These are phyloP conservation scores for Montipora sp. DNA, from an alignment of 64 coral and sea anemone species.

Conservation along the genomic window DNA sequence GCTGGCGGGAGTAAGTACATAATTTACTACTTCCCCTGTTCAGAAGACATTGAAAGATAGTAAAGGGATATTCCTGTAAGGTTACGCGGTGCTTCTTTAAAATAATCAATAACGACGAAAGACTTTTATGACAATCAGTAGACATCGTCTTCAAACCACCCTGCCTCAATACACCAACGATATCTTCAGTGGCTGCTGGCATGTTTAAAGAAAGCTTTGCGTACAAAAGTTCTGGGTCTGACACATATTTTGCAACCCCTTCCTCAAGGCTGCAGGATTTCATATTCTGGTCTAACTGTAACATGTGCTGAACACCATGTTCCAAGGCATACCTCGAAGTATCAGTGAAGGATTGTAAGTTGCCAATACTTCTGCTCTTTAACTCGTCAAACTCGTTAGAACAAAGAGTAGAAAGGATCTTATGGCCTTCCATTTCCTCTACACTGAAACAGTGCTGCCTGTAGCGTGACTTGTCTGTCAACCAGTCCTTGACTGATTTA, in stretches of 20 bases:
- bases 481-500: no score
- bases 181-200: not conserved
- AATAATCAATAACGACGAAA: not conserved
- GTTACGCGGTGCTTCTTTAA: not conserved
- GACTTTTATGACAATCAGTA: not conserved
- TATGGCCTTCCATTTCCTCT: no score
- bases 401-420: no score
- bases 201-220: not conserved
- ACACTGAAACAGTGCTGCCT: no score
- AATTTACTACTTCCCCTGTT: not conserved
- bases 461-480: no score
- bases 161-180: not conserved
- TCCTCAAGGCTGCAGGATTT: not conserved
- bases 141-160: not conserved
- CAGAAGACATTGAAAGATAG: not conserved
- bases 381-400: no score
- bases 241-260: not conserved
- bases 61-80: not conserved
- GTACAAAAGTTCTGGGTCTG: not conserved
- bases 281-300: not conserved
- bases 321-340: slow-evolving; percentile 14
- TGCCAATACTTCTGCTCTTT: not conserved
- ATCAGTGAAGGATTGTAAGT: not conserved
- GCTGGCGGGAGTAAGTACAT: not conserved
- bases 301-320: not conserved